Base-by-base conservation (phyloP, 1,140 invertebrate genomes). In the Phortica variegata region DNA sequence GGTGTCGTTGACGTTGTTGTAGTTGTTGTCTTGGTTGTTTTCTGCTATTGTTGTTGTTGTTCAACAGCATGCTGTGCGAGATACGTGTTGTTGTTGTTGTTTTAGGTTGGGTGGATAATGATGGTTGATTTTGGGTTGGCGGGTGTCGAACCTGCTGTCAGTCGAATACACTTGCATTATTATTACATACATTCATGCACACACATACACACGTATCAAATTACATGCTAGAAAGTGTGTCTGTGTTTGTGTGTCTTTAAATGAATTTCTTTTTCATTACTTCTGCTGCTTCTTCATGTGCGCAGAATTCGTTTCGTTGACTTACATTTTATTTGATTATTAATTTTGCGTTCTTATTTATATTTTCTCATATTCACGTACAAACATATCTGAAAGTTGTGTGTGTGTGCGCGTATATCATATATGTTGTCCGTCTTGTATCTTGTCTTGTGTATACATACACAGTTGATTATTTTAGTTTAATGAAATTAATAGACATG, bases 301-400 rank as follows among this genome's bases (percentile, higher is more conserved):
- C 65, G 61, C n/a, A n/a, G n/a, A n/a, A n/a, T n/a, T n/a, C n/a
- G n/a, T n/a, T 26, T 26, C 23, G 5, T 26, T 26, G 23, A n/a
- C 23, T 26, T 26, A 26, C 10, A 6, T 26, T 26, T 6, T 48
- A 56, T 54, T 68, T 68, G 65, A 68, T 68, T 68, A 68, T 68
- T 68, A 68, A 68, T 68, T 68, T 68, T 68, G 54, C 63, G 63
- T 66, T 66, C 60, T 57, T 66, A 66, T 66, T 66, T 68, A 68
- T 66, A 66, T 66, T 66, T 68, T 68, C 68, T 68, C 63, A 54
- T 58, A 39, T 48, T 37, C 40, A 47, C 42, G 47, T 47, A 43
- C 52, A 55, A 36, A 58, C 47, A 55, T 50, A 59, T 42, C 26
- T 12, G 6, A 12, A 29, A 29, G 12, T 12, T 7, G 26, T 12